Base-by-base conservation (phyloP, 2,888 invertebrate species). In the Sepiola atlantica region DNA sequence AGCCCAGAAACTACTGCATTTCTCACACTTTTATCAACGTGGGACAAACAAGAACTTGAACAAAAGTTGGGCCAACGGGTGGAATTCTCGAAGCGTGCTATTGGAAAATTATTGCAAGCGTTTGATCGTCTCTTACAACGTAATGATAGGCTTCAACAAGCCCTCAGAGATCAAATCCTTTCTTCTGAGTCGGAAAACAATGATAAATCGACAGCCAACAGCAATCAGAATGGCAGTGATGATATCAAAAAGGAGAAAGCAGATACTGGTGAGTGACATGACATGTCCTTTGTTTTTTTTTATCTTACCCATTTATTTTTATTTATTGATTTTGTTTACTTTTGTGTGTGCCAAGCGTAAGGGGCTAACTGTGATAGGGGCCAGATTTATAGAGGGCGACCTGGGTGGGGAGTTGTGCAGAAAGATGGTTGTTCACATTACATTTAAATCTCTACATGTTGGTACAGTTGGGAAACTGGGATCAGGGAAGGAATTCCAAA, bases 11-110 rank as follows among this genome's bases (percentile, higher is more conserved):
- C 99, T 20, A 99, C 99, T 21, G 97, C 97, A 12, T 99, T 99
- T 97, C 98, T 99, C 92, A 98, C 99, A 97, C 99, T 99, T 97
- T 97, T 99, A 91, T 99, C 99, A 1, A 99, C 99, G 0, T 99
- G 99, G 99, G 99, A 99, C 97, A 99, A 99, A 97, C 99, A 99
- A 96, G 99, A 99, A 97, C 97, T 99, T 94, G 99, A 99, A 96
- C 99, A 99, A 95, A 99, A 99, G 97, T 98, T 99, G 90, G 99
- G 99, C 0, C 99, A 99, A 97, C 98, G 99, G 55, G 99, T 99
- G 16, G 99, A 97, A 96, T 99, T 99, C 35, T 99, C 99, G 21
- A 99, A 99, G 97, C 98, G 99, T 95, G 99, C 99, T 18, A 99
- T 99, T 45, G 99, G 99, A 6, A 99, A 99, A 98, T 98, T 99